Evolutionary conservation across 1,140 invertebrate species (phyloP).

Genomic region (Drosophila sucinea): DNA sequence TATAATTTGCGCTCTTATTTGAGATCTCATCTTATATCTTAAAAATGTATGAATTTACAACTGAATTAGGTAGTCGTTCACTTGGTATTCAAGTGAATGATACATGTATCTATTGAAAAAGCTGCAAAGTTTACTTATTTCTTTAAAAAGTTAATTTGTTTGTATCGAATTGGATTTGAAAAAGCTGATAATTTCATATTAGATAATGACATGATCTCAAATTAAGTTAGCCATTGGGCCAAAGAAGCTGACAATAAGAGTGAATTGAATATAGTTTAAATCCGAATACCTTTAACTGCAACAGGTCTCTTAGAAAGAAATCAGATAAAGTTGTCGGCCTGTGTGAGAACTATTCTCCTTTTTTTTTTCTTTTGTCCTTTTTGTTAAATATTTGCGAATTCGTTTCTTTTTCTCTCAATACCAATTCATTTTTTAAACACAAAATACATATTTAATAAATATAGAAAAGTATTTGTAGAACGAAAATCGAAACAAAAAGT

Average conservation of each 20-base stretch:
- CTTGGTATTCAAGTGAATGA: too few species aligned
- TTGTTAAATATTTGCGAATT: conserved; percentile 10
- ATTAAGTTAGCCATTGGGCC: background rate
- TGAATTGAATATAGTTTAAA: background rate
- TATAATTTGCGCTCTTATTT: background rate
- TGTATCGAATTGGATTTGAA: too few species aligned
- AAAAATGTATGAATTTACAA: background rate
- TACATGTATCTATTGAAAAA: too few species aligned
- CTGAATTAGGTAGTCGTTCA: too few species aligned
- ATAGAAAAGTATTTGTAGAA: conserved; percentile 78
- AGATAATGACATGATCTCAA: background rate
- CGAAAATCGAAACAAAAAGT: conserved; percentile 54
- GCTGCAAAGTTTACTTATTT: too few species aligned
- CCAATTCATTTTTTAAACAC: conserved; percentile 40
- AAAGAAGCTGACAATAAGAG: background rate
- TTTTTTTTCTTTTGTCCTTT: conserved; percentile 17
- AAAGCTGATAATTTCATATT: too few species aligned
- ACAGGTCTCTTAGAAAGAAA: background rate
- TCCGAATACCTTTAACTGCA: background rate
- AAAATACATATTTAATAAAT: conserved; percentile 55
- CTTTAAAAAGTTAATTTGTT: too few species aligned
- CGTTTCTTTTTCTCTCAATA: conserved; percentile 35
- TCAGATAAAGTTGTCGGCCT: conserved; percentile 2
- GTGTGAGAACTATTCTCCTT: background rate
- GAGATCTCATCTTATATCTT: background rate